Evolutionary conservation across 2,113 vertebrate genomes (phyloP).

Genomic region (Pampusana beccarii): DNA sequence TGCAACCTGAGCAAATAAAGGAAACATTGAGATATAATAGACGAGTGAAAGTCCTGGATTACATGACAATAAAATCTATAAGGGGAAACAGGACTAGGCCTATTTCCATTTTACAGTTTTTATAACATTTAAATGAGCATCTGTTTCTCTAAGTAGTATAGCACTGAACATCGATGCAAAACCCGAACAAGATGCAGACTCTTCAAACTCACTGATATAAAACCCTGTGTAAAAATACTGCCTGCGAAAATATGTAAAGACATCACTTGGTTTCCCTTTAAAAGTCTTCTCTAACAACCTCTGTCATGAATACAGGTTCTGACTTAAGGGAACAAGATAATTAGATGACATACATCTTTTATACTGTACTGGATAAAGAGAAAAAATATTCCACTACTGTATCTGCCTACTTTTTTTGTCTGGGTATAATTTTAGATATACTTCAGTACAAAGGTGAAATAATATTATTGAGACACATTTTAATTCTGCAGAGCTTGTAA

Average conservation of each 20-base stretch:
- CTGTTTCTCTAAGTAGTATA: not conserved
- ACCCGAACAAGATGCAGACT: not conserved
- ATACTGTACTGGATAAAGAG: not conserved
- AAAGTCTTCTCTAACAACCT: not conserved
- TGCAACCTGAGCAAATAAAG: constrained; percentile 16
- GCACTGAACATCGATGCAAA: not conserved
- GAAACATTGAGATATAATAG: not conserved
- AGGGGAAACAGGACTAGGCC: not conserved
- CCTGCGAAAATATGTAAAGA: not conserved
- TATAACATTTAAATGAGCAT: constrained; percentile 1
- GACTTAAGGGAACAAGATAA: not conserved
- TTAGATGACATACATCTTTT: not conserved
- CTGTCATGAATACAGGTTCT: not conserved
- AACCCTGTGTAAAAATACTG: not conserved
- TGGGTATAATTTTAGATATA: not conserved
- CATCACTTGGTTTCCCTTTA: not conserved
- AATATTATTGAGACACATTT: not conserved
- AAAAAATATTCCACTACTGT: not conserved
- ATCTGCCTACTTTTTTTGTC: not conserved
- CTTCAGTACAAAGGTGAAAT: not conserved
- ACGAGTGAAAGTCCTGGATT: not conserved
- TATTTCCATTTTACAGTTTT: not conserved
- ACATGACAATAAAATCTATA: not conserved
- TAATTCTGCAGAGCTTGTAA: not conserved
- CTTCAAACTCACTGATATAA: not conserved